Evolutionary conservation across 2,888 invertebrate species (phyloP), one percentile per base, ranked within the genome.

Genomic region (Bhutanitis thaidina): DNA sequence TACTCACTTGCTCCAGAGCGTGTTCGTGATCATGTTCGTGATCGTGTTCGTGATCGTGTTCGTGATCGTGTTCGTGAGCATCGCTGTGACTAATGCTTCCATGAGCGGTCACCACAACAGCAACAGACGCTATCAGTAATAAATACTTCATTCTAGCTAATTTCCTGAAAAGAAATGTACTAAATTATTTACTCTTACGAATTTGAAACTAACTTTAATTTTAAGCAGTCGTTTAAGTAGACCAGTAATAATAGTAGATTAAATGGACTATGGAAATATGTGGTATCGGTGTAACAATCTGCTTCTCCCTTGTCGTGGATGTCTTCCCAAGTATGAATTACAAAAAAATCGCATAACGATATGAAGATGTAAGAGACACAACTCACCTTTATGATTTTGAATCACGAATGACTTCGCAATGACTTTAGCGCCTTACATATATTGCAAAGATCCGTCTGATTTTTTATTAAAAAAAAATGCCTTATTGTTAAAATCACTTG

Each of bases 381-480:
- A 39, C 50, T 51, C 36, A 51, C 51, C 51, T 51, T 13, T 4
- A n/a, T 27, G 16, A 20, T 15, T 45, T 45, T 45, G 14, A 12
- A 35, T 10, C 35, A 30, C 29, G 20, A 51, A 37, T 49, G 49
- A 38, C 30, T 10, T 20, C n/a, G 27, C n/a, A 25, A 30, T 12
- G 14, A 12, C 5, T 13, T 38, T 5, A 3, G 13, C 25, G 0
- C 14, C 9, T 7, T 2, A 16, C 13, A 30, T 49, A 49, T 49
- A 49, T 45, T 15, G 5, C 5, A 10, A 12, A 7, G 37, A 37
- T 38, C 27, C 8, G 27, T 27, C 27, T 8, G 8, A 20, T 20
- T n/a, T n/a, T 20, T 20, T 8, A 36, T 10, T 7, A 13, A 12
- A 34, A 34, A 7, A 34, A 34, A 10, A 12, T 13, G 12, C 10